Base-by-base conservation (phyloP, 2,797 vertebrate species). In the Spizella passerina region DNA sequence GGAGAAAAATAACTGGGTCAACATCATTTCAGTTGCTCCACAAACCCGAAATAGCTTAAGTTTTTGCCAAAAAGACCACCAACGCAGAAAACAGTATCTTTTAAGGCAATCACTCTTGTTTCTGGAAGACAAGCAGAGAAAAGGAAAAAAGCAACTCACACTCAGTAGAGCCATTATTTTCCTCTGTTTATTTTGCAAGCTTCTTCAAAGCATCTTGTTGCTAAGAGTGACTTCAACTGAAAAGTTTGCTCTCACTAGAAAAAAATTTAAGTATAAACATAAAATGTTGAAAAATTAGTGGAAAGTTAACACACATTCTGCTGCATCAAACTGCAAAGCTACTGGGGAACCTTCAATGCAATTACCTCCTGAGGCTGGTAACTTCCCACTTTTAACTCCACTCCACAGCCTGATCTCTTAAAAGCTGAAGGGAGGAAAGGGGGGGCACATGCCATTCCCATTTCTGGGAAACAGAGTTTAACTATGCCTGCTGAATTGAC, bases 171-270 rank as follows among this genome's bases (percentile, higher is more conserved):
- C 5, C 32, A 69, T 57, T 91, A 92, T 89, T 94, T 92, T 89
- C 52, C 80, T 86, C 57, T 96, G 73, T 96, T 93, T 97, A 87
- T 89, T 94, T 93, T 81, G 72, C 81, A 93, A 90, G 41, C 75
- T 78, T 93, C 72, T 96, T 94, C 82, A 78, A 93, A 94, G 82
- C 44, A 85, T 86, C 72, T 65, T 81, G 91, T 95, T 96, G 94
- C 93, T 93, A 94, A 83, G 95, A 94, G 36, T 69, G 63, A 91
- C 82, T 94, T 91, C 70, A 90, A 81, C 87, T 63, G 50, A 86
- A 78, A 91, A 94, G 61, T 3, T 2, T 86, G 82, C 46, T 83
- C 76, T 96, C 87, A 94, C 63, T 82, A 76, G 80, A 94, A 88
- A 94, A 94, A 91, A 76, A 86, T 86, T 21, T 59, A 79, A 86